Evolutionary conservation across 2,113 vertebrate species (phyloP).

Genomic region (Malurus cyaneus): DNA sequence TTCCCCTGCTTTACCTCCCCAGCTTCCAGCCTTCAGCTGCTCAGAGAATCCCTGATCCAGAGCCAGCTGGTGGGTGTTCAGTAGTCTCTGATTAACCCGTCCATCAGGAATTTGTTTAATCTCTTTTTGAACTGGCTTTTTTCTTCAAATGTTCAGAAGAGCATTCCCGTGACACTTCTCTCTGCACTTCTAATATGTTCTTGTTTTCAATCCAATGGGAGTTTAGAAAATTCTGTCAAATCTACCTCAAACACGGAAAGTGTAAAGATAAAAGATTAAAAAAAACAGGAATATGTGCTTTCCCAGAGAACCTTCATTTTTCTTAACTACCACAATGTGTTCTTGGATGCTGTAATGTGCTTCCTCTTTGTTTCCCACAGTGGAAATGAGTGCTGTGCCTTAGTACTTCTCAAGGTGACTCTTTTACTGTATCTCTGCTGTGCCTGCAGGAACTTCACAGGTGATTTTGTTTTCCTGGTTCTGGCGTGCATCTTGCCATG

Average conservation of each 20-base stretch:
- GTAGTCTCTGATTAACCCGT: not conserved
- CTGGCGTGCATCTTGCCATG: not conserved
- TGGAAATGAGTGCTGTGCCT: not conserved
- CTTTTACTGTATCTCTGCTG: not conserved
- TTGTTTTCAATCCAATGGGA: not conserved
- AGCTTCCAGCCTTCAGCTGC: not conserved
- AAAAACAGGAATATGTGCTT: not conserved
- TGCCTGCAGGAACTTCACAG: not conserved
- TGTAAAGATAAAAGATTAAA: not conserved
- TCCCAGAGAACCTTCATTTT: not conserved
- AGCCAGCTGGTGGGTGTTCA: not conserved
- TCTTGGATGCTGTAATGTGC: not conserved
- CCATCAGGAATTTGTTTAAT: conserved; percentile 16
- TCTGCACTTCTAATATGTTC: not conserved
- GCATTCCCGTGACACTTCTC: not conserved
- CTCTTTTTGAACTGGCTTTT: not conserved
- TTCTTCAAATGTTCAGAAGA: not conserved
- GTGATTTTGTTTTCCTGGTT: not conserved
- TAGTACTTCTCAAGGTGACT: conserved; percentile 49
- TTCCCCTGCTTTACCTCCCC: not conserved
- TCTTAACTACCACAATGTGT: not conserved
- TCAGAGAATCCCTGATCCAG: not conserved
- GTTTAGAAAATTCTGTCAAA: not conserved
- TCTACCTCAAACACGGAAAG: not conserved
- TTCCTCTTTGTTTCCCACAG: not conserved